Conservation (phyloP, 2,797 vertebrate species). For the Myripristis murdjan region DNA sequence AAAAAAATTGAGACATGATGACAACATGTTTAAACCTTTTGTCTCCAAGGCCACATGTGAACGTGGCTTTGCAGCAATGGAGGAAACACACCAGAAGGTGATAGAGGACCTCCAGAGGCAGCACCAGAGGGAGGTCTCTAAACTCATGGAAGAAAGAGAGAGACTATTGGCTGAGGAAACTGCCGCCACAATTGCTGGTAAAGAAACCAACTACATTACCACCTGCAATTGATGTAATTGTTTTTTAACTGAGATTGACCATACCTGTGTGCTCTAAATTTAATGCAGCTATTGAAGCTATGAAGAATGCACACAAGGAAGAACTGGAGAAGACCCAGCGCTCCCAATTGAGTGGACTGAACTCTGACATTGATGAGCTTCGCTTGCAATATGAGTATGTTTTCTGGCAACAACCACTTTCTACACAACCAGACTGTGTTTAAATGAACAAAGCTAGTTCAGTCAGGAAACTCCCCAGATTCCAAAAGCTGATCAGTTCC, state of each 20-base stretch:
- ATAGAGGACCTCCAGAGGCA: constrained; percentile 96
- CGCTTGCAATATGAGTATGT: constrained; percentile 94
- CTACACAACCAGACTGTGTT: too few relatives aligned
- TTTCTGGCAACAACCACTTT: constrained; percentile 3
- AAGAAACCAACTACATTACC: background rate
- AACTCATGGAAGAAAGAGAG: constrained; percentile 95
- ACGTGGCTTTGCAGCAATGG: constrained; percentile 97
- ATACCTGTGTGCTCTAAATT: constrained; percentile 1
- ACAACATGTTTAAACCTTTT: constrained; percentile 14
- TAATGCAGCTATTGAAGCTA: constrained; percentile 94
- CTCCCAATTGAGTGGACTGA: constrained; percentile 94
- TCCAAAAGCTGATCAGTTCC: too few relatives aligned
- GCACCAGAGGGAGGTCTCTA: constrained; percentile 96
- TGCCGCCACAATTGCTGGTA: constrained; percentile 97
- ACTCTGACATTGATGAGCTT: constrained; percentile 94
- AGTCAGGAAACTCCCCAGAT: too few relatives aligned
- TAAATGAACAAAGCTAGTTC: too few relatives aligned
- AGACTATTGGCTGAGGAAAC: constrained; percentile 96
- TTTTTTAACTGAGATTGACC: background rate
- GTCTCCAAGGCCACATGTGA: constrained; percentile 93
- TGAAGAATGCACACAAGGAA: constrained; percentile 98
- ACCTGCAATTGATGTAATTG: background rate
- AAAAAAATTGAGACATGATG: background rate
- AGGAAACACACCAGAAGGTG: constrained; percentile 97
- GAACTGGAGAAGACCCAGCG: constrained; percentile 96